These are phyloP conservation scores for Rhineura floridana DNA, from an alignment of 2,113 vertebrate species.

Conservation along the genomic window DNA sequence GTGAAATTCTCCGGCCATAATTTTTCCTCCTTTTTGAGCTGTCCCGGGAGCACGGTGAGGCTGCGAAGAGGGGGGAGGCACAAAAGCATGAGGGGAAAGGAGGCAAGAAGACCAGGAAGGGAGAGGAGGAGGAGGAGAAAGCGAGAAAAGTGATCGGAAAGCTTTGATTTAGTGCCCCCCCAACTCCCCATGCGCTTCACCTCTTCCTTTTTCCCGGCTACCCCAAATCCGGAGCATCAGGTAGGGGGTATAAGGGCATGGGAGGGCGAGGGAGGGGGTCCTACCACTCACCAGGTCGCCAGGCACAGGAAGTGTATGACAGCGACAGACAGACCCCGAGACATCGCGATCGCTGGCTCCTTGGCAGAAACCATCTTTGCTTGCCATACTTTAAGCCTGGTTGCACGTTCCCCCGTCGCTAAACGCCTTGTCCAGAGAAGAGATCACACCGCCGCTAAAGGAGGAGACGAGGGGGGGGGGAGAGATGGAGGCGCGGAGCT, in stretches of 20 bases:
- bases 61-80: background rate
- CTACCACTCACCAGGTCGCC: slow-evolving; percentile 88
- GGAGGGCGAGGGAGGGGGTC: background rate
- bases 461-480: background rate
- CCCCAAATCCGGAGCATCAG: background rate
- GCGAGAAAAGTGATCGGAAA: background rate
- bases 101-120: background rate
- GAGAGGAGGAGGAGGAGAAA: background rate
- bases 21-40: slow-evolving; percentile 89
- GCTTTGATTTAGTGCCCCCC: background rate
- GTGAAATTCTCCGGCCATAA: slow-evolving; percentile 97
- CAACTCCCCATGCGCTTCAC: background rate
- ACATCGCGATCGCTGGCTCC: slow-evolving; percentile 87
- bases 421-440: slow-evolving; percentile 77
- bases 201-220: background rate
- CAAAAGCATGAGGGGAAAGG: background rate
- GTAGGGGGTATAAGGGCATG: background rate
- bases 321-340: slow-evolving; percentile 80
- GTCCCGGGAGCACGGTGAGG: slow-evolving; percentile 84
- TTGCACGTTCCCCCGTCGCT: slow-evolving; percentile 80
- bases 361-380: slow-evolving; percentile 91
- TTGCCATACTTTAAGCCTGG: slow-evolving; percentile 93
- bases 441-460: slow-evolving; percentile 58
- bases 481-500: background rate
- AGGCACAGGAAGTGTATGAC: slow-evolving; percentile 88